Base-by-base conservation (phyloP, 2,113 vertebrate species). In the Oreochromis spilurus region DNA sequence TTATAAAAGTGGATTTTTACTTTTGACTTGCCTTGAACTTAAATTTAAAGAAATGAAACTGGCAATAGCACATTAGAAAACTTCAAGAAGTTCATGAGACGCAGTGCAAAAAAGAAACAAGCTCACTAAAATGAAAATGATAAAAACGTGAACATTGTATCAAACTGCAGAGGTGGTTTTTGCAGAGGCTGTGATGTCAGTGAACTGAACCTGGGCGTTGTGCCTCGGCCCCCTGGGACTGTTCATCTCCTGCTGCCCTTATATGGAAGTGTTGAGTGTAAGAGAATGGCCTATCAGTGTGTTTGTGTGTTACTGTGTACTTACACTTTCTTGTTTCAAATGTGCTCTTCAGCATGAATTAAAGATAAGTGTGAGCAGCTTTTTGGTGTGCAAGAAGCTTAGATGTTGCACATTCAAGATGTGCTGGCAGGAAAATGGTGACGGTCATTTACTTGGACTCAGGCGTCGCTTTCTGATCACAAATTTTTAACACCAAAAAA, bases 211-310 rank as follows among this genome's bases (percentile, higher is more conserved):
- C 62, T 87, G 90, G 87, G 55, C 81, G 81, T 85, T 85, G 81
- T 77, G 84, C 82, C 79, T 10, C 7, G n/a, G 85, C 82, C 79
- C 26, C 10, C 58, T 17, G 90, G 43, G 84, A 86, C 79, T 5
- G 90, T 48, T 29, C 70, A 53, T 82, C 90, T 60, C 72, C 9
- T 9, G 70, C 83, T 87, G 91, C 84, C 95, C 95, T 94, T 96
- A 94, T 91, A 95, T 90, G 94, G 95, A 93, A 93, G 91, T 82
- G 84, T 75, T 83, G 87, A 92, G 8, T 83, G 58, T 79, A 70
- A 88, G 57, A 85, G 70, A 24, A 86, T 82, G 83, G 84, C 2
- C 4, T 54, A 52, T 26, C 40, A 78, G 83, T 11, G 26, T 36
- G 29, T 43, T 24, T 83, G 34, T 85, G 24, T 53, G 19, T 79